phyloP scores from a whole-genome alignment of 2,797 vertebrate genomes.

The Neoniphon sammara region DNA sequence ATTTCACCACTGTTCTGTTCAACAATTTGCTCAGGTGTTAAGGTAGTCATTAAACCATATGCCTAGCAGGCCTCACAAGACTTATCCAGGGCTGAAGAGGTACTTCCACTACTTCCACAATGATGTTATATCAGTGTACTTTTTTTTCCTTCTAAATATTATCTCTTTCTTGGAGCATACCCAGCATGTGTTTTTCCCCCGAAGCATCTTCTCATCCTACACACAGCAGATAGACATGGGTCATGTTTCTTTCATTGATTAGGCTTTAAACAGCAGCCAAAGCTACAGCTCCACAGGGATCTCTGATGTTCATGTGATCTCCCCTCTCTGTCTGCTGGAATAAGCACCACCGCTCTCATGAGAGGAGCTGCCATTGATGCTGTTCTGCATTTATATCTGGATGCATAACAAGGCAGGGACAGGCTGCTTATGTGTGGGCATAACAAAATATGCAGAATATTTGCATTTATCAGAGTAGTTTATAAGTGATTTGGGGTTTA shows the following conservation, averaged over 20 bases:
- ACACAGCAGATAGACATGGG: constrained; percentile 64
- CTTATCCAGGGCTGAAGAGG: constrained; percentile 37
- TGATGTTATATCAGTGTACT: constrained; percentile 29
- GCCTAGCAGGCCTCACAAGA: constrained; percentile 28
- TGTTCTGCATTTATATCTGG: constrained; percentile 67
- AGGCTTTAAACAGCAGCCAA: constrained; percentile 77
- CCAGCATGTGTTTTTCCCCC: constrained; percentile 60
- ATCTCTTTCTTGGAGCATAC: constrained; percentile 47
- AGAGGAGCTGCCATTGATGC: constrained; percentile 68
- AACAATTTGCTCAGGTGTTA: constrained; percentile 67
- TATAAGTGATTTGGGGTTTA: constrained; percentile 39
- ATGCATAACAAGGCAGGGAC: constrained; percentile 40
- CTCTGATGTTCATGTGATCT: constrained; percentile 73
- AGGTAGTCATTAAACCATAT: constrained; percentile 56
- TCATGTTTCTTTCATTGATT: constrained; percentile 81
- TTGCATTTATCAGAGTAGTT: constrained; percentile 46
- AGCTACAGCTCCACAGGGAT: constrained; percentile 76
- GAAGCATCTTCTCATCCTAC: constrained; percentile 65
- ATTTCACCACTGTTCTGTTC: constrained; percentile 44
- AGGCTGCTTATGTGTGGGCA: constrained; percentile 35
- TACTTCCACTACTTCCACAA: constrained; percentile 51
- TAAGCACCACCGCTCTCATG: constrained; percentile 69
- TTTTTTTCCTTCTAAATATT: constrained; percentile 18
- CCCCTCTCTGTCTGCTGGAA: constrained; percentile 73
- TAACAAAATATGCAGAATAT: constrained; percentile 59